phyloP scores from a whole-genome alignment of 2,888 invertebrate genomes.

The Notocelia uddmanniana region DNA sequence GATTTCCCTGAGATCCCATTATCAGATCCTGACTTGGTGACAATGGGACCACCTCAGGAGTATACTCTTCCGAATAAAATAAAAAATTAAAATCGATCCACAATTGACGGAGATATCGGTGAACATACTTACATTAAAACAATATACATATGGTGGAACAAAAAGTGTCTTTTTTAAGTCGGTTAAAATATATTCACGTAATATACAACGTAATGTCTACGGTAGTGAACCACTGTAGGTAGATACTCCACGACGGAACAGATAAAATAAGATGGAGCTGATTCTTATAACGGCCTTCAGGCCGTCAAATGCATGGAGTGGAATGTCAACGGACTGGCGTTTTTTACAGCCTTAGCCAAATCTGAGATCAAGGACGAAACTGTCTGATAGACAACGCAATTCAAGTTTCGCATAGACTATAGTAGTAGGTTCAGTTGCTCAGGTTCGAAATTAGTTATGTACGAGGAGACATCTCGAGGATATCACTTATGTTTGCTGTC shows the following conservation, averaged over 20 bases:
- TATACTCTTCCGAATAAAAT: no score
- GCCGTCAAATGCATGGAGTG: constrained; percentile 18
- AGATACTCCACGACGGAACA: background rate
- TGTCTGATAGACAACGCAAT: background rate
- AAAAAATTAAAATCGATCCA: no score
- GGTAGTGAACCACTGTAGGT: background rate
- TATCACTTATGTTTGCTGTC: no score
- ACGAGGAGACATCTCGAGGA: no score
- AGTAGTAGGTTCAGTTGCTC: no score
- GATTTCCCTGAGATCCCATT: no score
- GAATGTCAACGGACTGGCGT: constrained; percentile 21
- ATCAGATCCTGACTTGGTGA: no score
- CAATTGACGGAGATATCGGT: no score
- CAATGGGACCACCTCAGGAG: no score
- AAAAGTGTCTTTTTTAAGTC: constrained; percentile 4
- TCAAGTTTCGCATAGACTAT: background rate
- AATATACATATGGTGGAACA: no score
- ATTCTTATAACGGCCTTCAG: constrained; percentile 28
- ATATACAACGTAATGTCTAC: background rate
- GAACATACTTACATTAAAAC: no score
- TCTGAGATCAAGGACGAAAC: constrained; percentile 17
- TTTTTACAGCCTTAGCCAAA: constrained; percentile 18
- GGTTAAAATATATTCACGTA: constrained; percentile 12
- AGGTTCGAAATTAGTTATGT: no score
- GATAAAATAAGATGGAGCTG: constrained; percentile 6